Evolutionary conservation across 2,888 invertebrate species (phyloP), one percentile per base, ranked within the genome.

Genomic region (Oithona nana): DNA sequence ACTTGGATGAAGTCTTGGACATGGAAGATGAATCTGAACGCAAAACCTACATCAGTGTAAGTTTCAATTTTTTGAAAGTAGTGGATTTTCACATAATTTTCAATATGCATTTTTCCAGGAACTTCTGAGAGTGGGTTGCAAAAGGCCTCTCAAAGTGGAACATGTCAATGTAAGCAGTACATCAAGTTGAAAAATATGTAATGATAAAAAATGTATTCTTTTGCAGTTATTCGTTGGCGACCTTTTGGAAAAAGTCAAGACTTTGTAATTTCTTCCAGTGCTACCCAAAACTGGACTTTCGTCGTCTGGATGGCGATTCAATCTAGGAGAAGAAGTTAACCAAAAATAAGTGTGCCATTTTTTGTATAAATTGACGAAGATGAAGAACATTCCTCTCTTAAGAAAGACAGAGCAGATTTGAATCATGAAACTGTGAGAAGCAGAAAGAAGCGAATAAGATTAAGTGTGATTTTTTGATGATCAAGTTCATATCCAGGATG

Each of bases 1-100:
- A 93, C 75, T 84, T 93, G 72, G 93, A 93, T 76, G 92, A 93
- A 79, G 80, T 93, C 68, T 80, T 93, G 68, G 92, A 93, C 76
- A 86, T 93, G 83, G 92, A 93, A 16, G 84, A 83, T 71, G 92
- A 92, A 72, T 83, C 83, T 68, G 82, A 83, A 70, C 82, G 90
- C 75, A 82, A 86, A 75, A 79, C 71, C 64, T 75, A 71, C 67
- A 67, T 71, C 63, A 63, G 68, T 68, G 73, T 72, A 66, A 69
- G 69, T 67, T 61, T 28, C 50, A 11, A 22, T 28, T 64, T 65
- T 16, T 24, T 63, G 29, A 1, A 11, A 28, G 61, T 57, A 26
- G 8, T 20, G 13, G 64, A 63, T 50, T 49, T 65, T 59, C 49
- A 28, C n/a, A n/a, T n/a, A n/a, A n/a, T n/a, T 56, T 30, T 66